Percentiles rank a stretch among this genome's conserved stretches.
These are phyloP conservation scores for Siniperca knerii DNA, from an alignment of 2,113 vertebrate genomes.

Conservation along the genomic window DNA sequence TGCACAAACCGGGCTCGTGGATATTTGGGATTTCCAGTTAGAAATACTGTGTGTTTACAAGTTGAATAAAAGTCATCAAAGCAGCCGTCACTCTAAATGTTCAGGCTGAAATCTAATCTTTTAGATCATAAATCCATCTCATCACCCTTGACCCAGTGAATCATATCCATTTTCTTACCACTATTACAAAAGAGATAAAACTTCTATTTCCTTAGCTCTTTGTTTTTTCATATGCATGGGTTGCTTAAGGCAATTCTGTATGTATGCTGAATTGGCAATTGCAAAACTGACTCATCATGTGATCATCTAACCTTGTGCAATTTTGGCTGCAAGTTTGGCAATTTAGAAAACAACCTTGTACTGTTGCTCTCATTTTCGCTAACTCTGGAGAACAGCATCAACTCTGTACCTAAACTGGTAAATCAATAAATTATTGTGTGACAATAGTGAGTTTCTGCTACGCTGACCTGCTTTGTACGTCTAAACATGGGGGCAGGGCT, in stretches of 20 bases:
- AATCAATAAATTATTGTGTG: not conserved
- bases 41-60: not conserved
- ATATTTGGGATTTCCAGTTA: not conserved
- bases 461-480: slow-evolving; percentile 95
- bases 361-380: not conserved
- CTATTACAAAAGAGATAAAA: not conserved
- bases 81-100: not conserved
- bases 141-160: not conserved
- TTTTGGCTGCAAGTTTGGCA: not conserved
- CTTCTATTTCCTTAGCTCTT: not conserved
- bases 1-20: not conserved
- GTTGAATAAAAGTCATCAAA: not conserved
- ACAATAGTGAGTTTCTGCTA: not conserved
- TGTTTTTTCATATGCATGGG: not conserved
- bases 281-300: not conserved
- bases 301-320: not conserved
- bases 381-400: not conserved
- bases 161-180: not conserved
- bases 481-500: slow-evolving; percentile 97
- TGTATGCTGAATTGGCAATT: not conserved
- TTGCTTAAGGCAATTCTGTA: not conserved
- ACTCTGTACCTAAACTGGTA: not conserved
- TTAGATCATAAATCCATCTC: not conserved
- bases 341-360: not conserved
- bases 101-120: not conserved